Percentiles rank a stretch among this genome's conserved stretches.
phyloP scores from a whole-genome alignment of 2,888 invertebrate genomes.

The Laspeyria flexula region DNA sequence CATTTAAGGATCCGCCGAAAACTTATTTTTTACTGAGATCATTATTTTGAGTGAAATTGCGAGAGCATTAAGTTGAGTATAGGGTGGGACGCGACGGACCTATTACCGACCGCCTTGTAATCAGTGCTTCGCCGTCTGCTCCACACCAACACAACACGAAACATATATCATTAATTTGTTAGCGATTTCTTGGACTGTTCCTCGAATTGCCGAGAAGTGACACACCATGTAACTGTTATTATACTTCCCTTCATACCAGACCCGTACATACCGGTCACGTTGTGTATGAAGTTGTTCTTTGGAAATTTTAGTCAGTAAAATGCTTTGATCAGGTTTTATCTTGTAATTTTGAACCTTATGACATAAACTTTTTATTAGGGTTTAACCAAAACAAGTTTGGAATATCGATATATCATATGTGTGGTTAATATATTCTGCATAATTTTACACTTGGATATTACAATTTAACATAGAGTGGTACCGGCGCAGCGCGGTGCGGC shows the following conservation, averaged over 20 bases:
- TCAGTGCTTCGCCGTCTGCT: slow-evolving; percentile 70
- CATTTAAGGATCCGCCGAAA: slow-evolving; percentile 72
- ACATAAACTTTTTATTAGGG: slow-evolving; percentile 6
- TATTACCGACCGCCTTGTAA: slow-evolving; percentile 81
- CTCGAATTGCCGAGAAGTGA: slow-evolving; percentile 47
- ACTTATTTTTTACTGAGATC: slow-evolving; percentile 80
- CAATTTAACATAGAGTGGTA: slow-evolving; percentile 40
- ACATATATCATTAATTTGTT: slow-evolving; percentile 79
- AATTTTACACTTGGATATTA: slow-evolving; percentile 46
- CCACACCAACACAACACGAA: slow-evolving; percentile 57
- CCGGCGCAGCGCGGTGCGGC: slow-evolving; percentile 29
- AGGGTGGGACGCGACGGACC: slow-evolving; percentile 79
- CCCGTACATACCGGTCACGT: slow-evolving; percentile 10
- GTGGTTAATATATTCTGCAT: slow-evolving; percentile 36
- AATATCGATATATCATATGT: slow-evolving; percentile 24
- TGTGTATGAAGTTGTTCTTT: slow-evolving; percentile 7
- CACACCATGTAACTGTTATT: slow-evolving; percentile 41
- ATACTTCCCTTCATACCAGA: slow-evolving; percentile 13
- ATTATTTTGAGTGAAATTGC: slow-evolving; percentile 85
- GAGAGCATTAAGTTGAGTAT: slow-evolving; percentile 85
- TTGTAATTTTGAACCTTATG: not conserved
- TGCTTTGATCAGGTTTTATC: slow-evolving; percentile 1
- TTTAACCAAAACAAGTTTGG: slow-evolving; percentile 14
- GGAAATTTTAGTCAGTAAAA: slow-evolving; percentile 13
- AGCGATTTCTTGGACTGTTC: slow-evolving; percentile 61